Conservation (phyloP, 2,888 invertebrate genomes). For the Steinernema scapterisci region DNA sequence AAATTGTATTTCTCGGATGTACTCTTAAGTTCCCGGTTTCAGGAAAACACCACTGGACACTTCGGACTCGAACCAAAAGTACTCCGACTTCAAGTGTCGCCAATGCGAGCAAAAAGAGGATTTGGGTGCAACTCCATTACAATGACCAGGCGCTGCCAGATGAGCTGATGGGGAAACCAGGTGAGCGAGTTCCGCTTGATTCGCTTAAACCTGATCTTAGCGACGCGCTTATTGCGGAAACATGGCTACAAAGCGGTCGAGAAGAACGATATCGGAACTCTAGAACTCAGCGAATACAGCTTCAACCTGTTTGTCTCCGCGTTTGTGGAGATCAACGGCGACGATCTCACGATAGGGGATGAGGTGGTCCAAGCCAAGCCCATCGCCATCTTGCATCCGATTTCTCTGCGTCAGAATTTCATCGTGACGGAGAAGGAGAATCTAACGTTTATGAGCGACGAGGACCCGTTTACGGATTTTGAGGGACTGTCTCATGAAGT, state of each 20-base stretch:
- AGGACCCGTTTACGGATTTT: background rate
- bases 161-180: background rate
- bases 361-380: too few relatives aligned
- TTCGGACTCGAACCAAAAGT: background rate
- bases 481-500: background rate
- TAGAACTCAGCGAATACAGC: background rate
- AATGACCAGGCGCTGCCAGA: background rate
- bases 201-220: background rate
- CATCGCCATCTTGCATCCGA: background rate
- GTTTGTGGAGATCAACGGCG: background rate
- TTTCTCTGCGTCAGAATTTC: background rate
- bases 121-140: background rate
- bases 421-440: background rate
- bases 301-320: background rate
- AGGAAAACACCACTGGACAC: constrained; percentile 2
- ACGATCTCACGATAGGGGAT: too few relatives aligned
- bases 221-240: background rate
- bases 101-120: background rate
- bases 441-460: background rate
- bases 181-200: background rate
- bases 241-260: background rate
- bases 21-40: too few relatives aligned
- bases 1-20: too few relatives aligned
- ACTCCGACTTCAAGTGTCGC: background rate
- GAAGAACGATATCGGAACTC: background rate